Percentiles rank a stretch among this genome's conserved stretches.
phyloP scores from a whole-genome alignment of 2,888 invertebrate genomes.

The Hydrotaea cyrtoneurina region DNA sequence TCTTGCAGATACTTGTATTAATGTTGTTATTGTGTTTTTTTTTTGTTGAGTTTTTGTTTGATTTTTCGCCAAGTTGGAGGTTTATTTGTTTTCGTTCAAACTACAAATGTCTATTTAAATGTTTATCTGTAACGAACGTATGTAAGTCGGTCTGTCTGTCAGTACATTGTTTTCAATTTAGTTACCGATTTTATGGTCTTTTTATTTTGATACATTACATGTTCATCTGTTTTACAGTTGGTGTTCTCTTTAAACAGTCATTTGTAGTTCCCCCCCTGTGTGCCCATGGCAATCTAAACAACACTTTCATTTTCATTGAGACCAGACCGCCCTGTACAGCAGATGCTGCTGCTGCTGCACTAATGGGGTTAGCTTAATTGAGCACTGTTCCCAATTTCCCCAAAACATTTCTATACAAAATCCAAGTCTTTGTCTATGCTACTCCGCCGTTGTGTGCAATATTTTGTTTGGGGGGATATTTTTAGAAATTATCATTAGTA shows the following conservation, averaged over 20 bases:
- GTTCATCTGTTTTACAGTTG: conserved; percentile 25
- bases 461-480: not conserved
- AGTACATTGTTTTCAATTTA: conserved; percentile 38
- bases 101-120: conserved; percentile 39
- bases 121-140: conserved; percentile 55
- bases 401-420: too few relatives aligned
- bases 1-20: not conserved
- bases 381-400: conserved; percentile 10
- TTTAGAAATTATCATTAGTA: not conserved
- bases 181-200: conserved; percentile 52
- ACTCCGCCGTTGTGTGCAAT: not conserved
- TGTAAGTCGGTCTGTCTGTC: not conserved
- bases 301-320: conserved; percentile 35
- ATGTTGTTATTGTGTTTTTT: conserved; percentile 19
- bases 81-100: conserved; percentile 22
- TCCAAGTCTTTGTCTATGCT: not conserved
- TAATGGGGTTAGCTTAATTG: conserved; percentile 19
- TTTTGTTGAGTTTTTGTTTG: conserved; percentile 26
- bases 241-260: conserved; percentile 39
- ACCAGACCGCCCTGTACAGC: not conserved
- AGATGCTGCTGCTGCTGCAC: not conserved
- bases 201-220: conserved; percentile 54
- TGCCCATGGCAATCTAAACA: not conserved
- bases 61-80: conserved; percentile 58
- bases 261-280: not conserved